A percentile compares a stretch with the other conserved stretches of the same genome.
Evolutionary conservation across 1,140 invertebrate species (phyloP).

Genomic region (Brachionus paranguensis): DNA sequence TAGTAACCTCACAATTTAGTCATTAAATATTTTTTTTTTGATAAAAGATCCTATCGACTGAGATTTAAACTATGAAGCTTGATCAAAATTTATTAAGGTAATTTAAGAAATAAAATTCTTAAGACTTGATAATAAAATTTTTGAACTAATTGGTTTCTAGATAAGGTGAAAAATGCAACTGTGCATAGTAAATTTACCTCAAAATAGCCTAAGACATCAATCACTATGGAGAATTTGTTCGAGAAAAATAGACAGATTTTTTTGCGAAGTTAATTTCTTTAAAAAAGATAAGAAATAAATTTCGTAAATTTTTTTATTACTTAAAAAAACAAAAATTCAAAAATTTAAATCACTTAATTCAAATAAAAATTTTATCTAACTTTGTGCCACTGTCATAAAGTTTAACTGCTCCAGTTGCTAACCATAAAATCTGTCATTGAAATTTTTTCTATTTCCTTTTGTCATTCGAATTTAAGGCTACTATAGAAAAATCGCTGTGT

Average conservation of each 20-base stretch:
- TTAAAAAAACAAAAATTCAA: background rate
- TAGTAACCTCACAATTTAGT: background rate
- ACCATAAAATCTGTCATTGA: constrained; percentile 34
- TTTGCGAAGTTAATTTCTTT: background rate
- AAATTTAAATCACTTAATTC: background rate
- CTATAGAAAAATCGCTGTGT: background rate
- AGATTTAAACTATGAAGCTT: background rate
- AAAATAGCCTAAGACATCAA: background rate
- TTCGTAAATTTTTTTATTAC: constrained; percentile 13
- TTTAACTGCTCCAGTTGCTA: background rate
- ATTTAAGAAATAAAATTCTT: background rate
- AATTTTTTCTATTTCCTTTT: constrained; percentile 5
- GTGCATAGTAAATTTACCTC: background rate
- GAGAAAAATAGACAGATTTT: background rate
- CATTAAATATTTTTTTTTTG: background rate
- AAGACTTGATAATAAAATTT: background rate
- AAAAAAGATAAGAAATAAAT: background rate
- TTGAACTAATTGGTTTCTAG: background rate
- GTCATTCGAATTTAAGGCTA: background rate
- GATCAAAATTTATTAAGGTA: background rate
- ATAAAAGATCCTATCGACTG: background rate
- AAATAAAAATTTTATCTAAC: background rate
- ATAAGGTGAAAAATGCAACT: background rate
- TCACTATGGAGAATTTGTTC: constrained; percentile 5
- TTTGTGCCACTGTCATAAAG: constrained; percentile 10